These are phyloP conservation scores for Panthera tigris DNA, from an alignment of 2,113 vertebrate species.

Conservation along the genomic window DNA sequence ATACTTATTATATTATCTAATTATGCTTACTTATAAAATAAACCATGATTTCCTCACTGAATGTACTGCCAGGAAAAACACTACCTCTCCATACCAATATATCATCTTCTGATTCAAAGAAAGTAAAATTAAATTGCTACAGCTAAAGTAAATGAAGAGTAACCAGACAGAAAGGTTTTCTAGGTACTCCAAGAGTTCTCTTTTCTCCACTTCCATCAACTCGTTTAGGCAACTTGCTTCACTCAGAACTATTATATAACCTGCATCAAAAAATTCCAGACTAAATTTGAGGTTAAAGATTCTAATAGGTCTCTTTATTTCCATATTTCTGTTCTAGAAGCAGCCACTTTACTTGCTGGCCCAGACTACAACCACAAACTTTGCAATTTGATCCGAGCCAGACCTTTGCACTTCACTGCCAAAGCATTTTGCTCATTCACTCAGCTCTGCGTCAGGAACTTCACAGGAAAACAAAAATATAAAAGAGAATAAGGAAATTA, in stretches of 20 bases:
- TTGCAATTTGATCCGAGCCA: not conserved
- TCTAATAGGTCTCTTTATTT: not conserved
- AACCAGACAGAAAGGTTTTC: not conserved
- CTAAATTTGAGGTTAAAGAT: not conserved
- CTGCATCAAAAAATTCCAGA: not conserved
- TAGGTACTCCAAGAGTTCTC: not conserved
- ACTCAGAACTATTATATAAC: not conserved
- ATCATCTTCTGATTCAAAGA: not conserved
- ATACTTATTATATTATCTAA: not conserved
- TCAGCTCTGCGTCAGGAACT: not conserved
- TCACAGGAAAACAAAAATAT: not conserved
- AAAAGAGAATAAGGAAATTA: not conserved
- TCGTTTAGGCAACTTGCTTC: not conserved
- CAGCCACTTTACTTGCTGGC: not conserved
- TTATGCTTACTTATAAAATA: not conserved
- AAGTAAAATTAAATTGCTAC: constrained; percentile 4
- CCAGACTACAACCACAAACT: not conserved
- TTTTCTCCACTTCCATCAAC: not conserved
- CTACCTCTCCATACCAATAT: not conserved
- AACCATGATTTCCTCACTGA: constrained; percentile 9
- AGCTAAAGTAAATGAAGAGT: not conserved
- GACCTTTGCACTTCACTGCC: not conserved
- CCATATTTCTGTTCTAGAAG: not conserved
- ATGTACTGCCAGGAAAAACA: not conserved
- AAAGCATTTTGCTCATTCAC: not conserved